Evolutionary conservation across 2,113 vertebrate species (phyloP), one percentile per base, ranked within the genome.

Genomic region (Pelusios castaneus): DNA sequence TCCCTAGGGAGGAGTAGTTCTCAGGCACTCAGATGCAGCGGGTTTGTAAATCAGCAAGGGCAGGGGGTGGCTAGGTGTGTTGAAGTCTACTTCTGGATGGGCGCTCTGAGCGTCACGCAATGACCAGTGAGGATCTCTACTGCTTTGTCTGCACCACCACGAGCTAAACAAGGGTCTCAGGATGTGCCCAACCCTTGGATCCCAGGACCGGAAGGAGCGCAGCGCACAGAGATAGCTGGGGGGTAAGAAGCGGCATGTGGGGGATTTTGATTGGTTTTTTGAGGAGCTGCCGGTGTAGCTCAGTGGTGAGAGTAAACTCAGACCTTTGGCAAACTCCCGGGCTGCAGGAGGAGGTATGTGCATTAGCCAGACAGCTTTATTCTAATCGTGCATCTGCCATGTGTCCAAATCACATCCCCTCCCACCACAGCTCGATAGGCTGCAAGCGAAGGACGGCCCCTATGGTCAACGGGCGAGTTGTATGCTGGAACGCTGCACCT

Each of bases 11-110:
- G 63, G 34, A 7, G 63, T 3, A 10, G 38, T n/a, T n/a, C 34
- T 70, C 63, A 70, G 63, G 63, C 2, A 2, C 34, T 17, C n/a
- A 38, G n/a, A 70, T n/a, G 17, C 34, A 70, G 63, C 19, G 2
- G 19, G 17, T 38, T 22, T 70, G 34, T 38, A 38, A 38, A 19
- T 38, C 34, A 38, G 8, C 60, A 31, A n/a, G 5, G 34, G 63
- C 63, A 4, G 31, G 63, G 34, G 6, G 31, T 38, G 63, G 63
- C 63, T n/a, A 5, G 19, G 63, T 38, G 63, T 38, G 5, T 38
- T 34, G 38, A 38, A 11, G 8, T 19, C 34, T 10, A 60, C n/a
- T 19, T 5, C 19, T 2, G n/a, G 1, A 4, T 2, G 17, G 9
- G 16, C 34, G 8, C 34, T 29, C 31, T 5, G 14, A 63, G 58